Conservation (phyloP, 1,140 invertebrate genomes). For the Orchestia grillus region DNA sequence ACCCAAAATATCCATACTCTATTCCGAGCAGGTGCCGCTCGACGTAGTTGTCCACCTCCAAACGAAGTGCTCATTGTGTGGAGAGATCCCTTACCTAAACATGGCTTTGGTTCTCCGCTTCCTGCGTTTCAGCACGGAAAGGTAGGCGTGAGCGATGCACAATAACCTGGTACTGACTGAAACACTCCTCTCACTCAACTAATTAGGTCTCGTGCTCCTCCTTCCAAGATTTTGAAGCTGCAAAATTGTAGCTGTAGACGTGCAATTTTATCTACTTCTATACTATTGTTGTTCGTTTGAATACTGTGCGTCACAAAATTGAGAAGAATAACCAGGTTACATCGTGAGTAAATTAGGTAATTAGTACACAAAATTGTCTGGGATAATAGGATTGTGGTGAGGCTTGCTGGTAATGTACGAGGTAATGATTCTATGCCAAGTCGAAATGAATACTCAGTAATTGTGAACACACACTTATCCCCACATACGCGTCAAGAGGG, state of each 20-base stretch:
- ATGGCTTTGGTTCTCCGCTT: background rate
- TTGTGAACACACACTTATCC: too few relatives aligned
- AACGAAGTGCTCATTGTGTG: slow-evolving; percentile 31
- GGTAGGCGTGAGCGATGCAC: background rate
- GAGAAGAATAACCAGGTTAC: too few relatives aligned
- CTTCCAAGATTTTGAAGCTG: background rate
- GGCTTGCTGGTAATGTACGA: too few relatives aligned
- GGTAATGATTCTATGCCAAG: too few relatives aligned
- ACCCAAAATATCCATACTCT: slow-evolving; percentile 11
- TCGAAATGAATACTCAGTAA: too few relatives aligned
- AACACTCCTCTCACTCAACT: background rate
- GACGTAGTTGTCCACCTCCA: slow-evolving; percentile 12
- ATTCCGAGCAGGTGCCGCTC: background rate
- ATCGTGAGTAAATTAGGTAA: too few relatives aligned
- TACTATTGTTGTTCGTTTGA: too few relatives aligned
- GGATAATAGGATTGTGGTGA: too few relatives aligned
- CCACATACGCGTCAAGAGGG: too few relatives aligned
- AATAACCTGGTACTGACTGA: background rate
- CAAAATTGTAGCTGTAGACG: background rate
- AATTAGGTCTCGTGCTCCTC: background rate
- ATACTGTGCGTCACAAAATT: too few relatives aligned
- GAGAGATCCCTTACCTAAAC: background rate
- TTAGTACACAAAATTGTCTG: too few relatives aligned
- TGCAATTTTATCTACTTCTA: background rate
- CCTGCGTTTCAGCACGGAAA: background rate